Evolutionary conservation across 2,797 vertebrate species (phyloP).

Genomic region (Avahi laniger): DNA sequence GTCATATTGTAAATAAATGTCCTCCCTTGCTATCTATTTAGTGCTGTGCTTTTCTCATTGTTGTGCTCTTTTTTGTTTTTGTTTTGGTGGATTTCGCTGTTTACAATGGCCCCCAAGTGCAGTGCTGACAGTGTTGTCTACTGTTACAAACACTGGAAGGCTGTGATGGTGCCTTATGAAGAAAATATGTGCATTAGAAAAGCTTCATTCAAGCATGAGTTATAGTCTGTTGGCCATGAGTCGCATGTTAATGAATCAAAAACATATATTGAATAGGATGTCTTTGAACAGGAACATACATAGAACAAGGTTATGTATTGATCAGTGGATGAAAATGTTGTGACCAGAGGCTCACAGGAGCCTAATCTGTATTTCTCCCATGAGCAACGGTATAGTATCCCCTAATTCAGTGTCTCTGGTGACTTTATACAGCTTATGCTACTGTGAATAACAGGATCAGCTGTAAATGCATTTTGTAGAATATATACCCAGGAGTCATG

Average conservation of each 20-base stretch:
- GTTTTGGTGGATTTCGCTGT: not conserved
- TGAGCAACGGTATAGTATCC: too few species aligned
- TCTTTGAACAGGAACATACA: too few species aligned
- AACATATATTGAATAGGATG: not conserved
- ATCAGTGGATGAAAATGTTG: not conserved
- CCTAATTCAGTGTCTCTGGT: not conserved
- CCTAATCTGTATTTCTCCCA: not conserved
- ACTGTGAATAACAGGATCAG: too few species aligned
- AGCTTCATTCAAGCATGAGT: not conserved
- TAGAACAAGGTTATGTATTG: not conserved
- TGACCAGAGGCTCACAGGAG: not conserved
- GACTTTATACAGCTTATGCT: not conserved
- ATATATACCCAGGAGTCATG: not conserved
- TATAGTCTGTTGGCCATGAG: too few species aligned
- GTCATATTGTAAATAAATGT: too few species aligned
- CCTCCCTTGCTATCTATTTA: not conserved
- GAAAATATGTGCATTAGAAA: not conserved
- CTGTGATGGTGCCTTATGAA: not conserved
- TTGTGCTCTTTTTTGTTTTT: not conserved
- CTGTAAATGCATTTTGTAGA: not conserved
- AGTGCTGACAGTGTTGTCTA: not conserved
- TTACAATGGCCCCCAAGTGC: not conserved
- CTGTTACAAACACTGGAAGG: not conserved
- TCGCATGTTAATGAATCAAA: not conserved
- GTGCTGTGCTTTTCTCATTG: not conserved